A percentile compares a stretch with the other conserved stretches of the same genome.
phyloP scores from a whole-genome alignment of 2,888 invertebrate species.

The Cylindroiulus punctatus region DNA sequence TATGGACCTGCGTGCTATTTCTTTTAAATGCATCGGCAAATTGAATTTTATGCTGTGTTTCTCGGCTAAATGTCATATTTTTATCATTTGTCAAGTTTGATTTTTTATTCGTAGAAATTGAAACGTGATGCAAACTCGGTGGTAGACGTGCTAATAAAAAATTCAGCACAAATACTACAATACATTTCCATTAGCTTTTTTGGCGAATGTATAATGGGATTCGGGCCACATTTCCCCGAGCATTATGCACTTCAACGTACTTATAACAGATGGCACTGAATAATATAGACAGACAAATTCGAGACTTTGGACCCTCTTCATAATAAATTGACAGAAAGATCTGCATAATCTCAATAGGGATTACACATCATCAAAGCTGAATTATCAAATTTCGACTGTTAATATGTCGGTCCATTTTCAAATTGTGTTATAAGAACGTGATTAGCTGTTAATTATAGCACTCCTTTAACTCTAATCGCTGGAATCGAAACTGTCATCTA shows the following conservation, averaged over 20 bases:
- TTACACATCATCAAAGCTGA: neutral
- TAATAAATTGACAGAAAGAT: neutral
- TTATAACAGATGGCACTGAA: slow-evolving; percentile 23
- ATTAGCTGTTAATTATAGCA: no score
- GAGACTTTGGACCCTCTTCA: neutral
- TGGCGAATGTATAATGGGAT: slow-evolving; percentile 26
- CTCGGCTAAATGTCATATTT: slow-evolving; percentile 21
- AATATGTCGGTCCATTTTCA: no score
- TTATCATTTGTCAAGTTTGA: slow-evolving; percentile 26
- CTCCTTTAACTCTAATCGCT: no score
- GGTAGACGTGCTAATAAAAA: neutral
- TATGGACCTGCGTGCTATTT: slow-evolving; percentile 7
- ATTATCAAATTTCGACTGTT: neutral
- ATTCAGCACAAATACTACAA: neutral
- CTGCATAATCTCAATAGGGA: neutral
- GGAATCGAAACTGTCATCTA: no score
- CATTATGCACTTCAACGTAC: slow-evolving; percentile 20
- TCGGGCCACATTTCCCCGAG: neutral
- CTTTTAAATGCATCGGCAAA: neutral
- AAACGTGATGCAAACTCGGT: neutral
- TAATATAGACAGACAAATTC: neutral
- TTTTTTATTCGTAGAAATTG: slow-evolving; percentile 29
- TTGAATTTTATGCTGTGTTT: slow-evolving; percentile 7
- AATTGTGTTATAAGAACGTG: no score
- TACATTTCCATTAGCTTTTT: slow-evolving; percentile 33